phyloP scores from a whole-genome alignment of 2,888 invertebrate species.

The Eupithecia dodoneata region DNA sequence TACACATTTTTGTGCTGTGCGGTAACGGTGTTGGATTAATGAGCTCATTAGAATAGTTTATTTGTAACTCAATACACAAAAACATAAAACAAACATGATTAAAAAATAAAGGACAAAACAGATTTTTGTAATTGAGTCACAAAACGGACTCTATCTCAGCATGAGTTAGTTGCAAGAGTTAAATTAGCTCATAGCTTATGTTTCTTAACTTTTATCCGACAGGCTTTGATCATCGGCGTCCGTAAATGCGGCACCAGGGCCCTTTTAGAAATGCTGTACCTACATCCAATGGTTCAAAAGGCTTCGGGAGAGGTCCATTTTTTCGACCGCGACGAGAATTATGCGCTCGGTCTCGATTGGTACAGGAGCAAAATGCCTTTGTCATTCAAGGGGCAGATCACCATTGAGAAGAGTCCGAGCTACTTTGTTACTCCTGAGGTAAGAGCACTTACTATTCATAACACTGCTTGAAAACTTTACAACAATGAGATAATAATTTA shows the following conservation, averaged over 20 bases:
- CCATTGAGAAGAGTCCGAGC: conserved; percentile 98
- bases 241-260: conserved; percentile 98
- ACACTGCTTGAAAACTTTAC: background rate
- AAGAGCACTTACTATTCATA: conserved; percentile 55
- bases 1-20: too few species aligned
- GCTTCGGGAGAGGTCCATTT: conserved; percentile 98
- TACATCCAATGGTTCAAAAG: conserved; percentile 96
- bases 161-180: background rate
- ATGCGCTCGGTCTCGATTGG: conserved; percentile 96
- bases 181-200: conserved; percentile 23
- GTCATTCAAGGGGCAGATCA: conserved; percentile 95
- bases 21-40: too few species aligned
- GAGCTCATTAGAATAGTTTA: too few species aligned
- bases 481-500: conserved; percentile 8
- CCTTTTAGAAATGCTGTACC: conserved; percentile 96
- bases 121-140: too few species aligned
- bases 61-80: too few species aligned
- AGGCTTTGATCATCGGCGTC: conserved; percentile 96
- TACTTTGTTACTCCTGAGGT: conserved; percentile 98
- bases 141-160: too few species aligned
- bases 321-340: conserved; percentile 97
- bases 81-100: too few species aligned
- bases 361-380: conserved; percentile 97
- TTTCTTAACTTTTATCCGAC: conserved; percentile 46
- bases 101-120: too few species aligned